Percentiles rank a stretch among this genome's conserved stretches.
These are phyloP conservation scores for Caloenas nicobarica DNA, from an alignment of 2,113 vertebrate species.

Conservation along the genomic window DNA sequence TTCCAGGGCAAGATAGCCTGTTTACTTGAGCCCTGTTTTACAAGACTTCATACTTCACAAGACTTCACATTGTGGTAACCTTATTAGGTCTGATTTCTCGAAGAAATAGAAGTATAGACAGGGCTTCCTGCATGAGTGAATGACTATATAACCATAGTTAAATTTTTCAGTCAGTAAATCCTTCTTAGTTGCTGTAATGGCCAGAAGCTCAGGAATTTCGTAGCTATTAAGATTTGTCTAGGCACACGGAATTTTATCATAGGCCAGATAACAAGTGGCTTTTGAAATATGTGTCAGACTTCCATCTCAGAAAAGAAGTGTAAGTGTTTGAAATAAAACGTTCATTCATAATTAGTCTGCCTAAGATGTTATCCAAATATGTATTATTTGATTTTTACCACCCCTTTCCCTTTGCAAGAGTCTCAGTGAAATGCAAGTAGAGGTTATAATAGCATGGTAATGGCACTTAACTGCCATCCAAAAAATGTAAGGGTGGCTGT, in stretches of 20 bases:
- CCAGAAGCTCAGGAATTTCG: background rate
- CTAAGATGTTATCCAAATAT: background rate
- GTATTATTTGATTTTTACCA: background rate
- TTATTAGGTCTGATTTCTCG: background rate
- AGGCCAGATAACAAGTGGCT: background rate
- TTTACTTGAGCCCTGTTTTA: background rate
- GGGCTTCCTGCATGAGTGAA: background rate
- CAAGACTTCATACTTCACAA: background rate
- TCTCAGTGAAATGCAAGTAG: background rate
- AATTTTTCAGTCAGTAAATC: background rate
- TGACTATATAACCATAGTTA: background rate
- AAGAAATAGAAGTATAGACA: background rate
- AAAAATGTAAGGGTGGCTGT: background rate
- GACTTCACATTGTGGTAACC: background rate
- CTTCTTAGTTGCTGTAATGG: background rate
- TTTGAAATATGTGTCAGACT: background rate
- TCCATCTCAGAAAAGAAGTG: background rate
- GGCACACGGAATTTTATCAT: background rate
- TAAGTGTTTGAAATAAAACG: background rate
- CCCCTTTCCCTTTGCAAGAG: background rate
- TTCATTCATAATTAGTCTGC: background rate
- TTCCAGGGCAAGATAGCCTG: background rate
- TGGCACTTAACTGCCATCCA: background rate
- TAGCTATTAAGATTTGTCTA: background rate
- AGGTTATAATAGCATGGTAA: background rate